Conservation (phyloP, 2,113 vertebrate genomes). For the Calyptomena viridis region DNA sequence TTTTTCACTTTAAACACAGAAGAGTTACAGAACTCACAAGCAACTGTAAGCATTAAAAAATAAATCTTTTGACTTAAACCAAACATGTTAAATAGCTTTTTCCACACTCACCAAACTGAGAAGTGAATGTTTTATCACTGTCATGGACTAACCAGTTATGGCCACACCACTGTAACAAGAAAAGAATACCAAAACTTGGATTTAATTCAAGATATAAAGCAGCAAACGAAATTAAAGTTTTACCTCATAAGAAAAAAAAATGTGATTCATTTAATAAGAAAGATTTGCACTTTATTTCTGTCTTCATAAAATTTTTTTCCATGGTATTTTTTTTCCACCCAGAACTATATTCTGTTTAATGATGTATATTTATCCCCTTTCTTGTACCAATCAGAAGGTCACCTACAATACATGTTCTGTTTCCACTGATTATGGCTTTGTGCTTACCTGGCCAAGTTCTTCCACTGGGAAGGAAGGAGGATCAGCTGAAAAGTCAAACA, state of each 20-base stretch:
- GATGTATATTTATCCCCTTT: not conserved
- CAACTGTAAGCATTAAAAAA: not conserved
- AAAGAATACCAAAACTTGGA: not conserved
- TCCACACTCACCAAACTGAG: not conserved
- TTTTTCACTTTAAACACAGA: not conserved
- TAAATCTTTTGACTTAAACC: not conserved
- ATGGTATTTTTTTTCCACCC: not conserved
- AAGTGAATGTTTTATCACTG: not conserved
- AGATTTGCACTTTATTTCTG: not conserved
- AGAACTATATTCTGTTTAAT: not conserved
- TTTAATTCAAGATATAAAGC: not conserved
- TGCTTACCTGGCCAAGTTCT: not conserved
- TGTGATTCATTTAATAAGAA: not conserved
- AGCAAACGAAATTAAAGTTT: not conserved
- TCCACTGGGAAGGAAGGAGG: not conserved
- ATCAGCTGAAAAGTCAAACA: not conserved
- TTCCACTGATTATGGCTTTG: not conserved
- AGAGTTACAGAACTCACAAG: not conserved
- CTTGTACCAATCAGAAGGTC: not conserved
- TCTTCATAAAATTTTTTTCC: not conserved
- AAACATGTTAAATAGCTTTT: not conserved
- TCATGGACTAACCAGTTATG: not conserved
- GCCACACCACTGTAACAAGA: not conserved
- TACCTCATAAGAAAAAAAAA: not conserved
- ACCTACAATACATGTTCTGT: accelerated